Evolutionary conservation across 2,888 invertebrate genomes (phyloP).

Genomic region (Chrysolina haemoptera): DNA sequence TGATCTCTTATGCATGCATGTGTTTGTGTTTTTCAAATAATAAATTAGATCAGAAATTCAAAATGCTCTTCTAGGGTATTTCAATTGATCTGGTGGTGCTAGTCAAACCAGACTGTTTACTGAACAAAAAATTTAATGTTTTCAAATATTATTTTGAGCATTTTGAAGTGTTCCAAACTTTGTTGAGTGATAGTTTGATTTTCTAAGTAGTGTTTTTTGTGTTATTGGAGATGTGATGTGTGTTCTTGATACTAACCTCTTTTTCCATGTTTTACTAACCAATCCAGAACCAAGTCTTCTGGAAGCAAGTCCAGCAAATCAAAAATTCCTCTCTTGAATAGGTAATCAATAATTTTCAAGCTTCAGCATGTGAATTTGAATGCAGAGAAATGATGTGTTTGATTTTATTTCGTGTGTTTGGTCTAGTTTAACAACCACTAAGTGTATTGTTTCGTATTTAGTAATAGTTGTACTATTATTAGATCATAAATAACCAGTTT

Average conservation of each 20-base stretch:
- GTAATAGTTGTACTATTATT: no score
- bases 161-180: background rate
- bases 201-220: background rate
- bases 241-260: conserved; percentile 45
- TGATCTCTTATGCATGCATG: conserved; percentile 52
- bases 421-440: no score
- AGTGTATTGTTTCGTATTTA: no score
- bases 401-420: background rate
- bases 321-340: conserved; percentile 65
- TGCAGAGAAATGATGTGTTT: background rate
- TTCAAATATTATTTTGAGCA: background rate
- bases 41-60: background rate
- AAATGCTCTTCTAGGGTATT: no score
- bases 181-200: background rate
- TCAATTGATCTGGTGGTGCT: no score
- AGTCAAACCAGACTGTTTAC: background rate
- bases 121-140: background rate
- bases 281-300: conserved; percentile 64
- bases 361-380: conserved; percentile 1
- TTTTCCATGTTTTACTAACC: conserved; percentile 49
- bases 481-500: no score
- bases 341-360: conserved; percentile 57
- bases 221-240: background rate
- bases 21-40: conserved; percentile 35
- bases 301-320: conserved; percentile 65